Evolutionary conservation across 1,140 invertebrate species (phyloP).

Genomic region (Eueides isabella): DNA sequence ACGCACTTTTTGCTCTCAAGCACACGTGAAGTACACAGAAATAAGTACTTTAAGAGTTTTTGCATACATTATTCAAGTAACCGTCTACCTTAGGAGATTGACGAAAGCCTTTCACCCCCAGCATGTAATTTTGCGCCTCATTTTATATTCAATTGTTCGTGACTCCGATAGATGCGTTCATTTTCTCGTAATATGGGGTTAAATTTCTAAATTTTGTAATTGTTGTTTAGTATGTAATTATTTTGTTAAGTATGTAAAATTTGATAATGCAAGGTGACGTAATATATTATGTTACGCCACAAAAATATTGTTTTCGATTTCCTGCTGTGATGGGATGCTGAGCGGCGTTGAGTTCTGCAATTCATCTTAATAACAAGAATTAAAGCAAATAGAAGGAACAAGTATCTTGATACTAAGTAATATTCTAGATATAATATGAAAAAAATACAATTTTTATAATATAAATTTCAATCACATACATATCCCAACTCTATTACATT

Average conservation of each 20-base stretch:
- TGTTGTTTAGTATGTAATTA: neutral
- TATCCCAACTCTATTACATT: too few species aligned
- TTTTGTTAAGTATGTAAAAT: neutral
- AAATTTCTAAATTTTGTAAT: neutral
- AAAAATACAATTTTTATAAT: too few species aligned
- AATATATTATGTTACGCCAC: too few species aligned
- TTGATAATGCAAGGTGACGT: too few species aligned
- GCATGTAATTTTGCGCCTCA: neutral
- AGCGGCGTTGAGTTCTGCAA: too few species aligned
- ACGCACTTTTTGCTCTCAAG: slow-evolving; percentile 2
- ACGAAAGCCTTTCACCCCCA: neutral
- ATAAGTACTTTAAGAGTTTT: neutral
- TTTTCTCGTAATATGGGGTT: neutral
- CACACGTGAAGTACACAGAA: neutral
- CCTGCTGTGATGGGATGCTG: too few species aligned
- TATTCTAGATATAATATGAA: too few species aligned
- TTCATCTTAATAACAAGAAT: too few species aligned
- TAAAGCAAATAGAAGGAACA: too few species aligned
- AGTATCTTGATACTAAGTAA: too few species aligned
- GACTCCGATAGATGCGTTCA: slow-evolving; percentile 9
- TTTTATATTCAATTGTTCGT: slow-evolving; percentile 13
- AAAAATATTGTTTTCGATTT: too few species aligned
- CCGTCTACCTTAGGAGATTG: neutral
- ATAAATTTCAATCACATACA: too few species aligned
- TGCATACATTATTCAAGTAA: slow-evolving; percentile 1